Base-by-base conservation (phyloP, 1,140 invertebrate species). In the Sarcophaga peregrina region DNA sequence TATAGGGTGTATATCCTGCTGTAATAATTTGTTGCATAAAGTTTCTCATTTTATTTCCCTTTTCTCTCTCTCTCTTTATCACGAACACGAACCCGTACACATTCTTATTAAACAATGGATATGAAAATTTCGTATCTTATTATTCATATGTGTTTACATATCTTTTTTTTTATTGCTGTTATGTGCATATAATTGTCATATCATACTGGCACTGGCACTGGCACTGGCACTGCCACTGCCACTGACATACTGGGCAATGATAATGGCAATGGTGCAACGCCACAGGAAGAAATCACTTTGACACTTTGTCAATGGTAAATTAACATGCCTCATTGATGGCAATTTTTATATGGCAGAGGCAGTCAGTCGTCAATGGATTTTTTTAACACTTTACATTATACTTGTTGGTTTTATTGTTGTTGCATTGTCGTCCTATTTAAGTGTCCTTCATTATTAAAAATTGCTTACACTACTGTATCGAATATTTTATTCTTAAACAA, bases 241-340 rank as follows among this genome's bases (percentile, higher is more conserved):
- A 68, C 20, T 68, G 62, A 68, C 62, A 68, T 68, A 68, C 62
- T 8, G 4, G 25, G 25, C 25, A 37, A 37, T 4, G 1, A 5
- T 5, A 9, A 20, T 17, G 8, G 11, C 74, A 48, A 45, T 75
- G 47, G 15, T 47, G 46, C 45, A 47, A n/a, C 78, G 37, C 48
- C 78, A 80, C 78, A 54, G 78, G 50, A 80, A 54, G 50, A 72
- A 62, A 72, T 82, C 80, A 72, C 58, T 82, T 82, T 82, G 80
- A 82, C 80, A 82, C 58, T 82, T 80, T 80, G 78, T 80, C 50
- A 80, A 52, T 80, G 80, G 80, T 17, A 68, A 82, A 82, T 82
- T 82, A 68, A 82, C 80, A 82, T 82, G 54, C 80, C 80, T 58
- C 80, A 82, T 68, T 82, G 80, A 82, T 52, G 58, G 37, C 47